A percentile compares a stretch with the other conserved stretches of the same genome.
These are phyloP conservation scores for Nothobranchius kuhntae DNA, from an alignment of 2,113 vertebrate species.

Conservation along the genomic window DNA sequence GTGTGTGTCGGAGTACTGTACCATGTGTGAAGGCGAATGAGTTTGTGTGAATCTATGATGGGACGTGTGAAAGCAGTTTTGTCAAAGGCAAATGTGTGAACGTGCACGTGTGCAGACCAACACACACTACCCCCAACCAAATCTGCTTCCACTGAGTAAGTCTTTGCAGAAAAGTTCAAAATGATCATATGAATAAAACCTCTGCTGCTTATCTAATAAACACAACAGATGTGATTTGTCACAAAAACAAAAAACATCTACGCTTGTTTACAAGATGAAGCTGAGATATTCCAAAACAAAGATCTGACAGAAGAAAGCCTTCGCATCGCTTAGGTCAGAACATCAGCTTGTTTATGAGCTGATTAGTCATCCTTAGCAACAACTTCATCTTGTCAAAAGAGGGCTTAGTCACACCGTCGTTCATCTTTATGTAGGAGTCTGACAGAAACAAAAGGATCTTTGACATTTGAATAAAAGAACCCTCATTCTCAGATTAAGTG, in stretches of 20 bases:
- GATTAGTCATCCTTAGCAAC: conserved; percentile 47
- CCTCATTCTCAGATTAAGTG: conserved; percentile 1
- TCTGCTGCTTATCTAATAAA: conserved; percentile 7
- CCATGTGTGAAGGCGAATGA: neutral
- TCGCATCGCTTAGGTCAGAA: conserved; percentile 18
- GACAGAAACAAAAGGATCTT: conserved; percentile 37
- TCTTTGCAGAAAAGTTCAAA: conserved; percentile 59
- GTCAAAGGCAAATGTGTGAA: no score
- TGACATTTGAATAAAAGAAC: conserved; percentile 43
- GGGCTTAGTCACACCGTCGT: conserved; percentile 49
- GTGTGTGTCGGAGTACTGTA: neutral
- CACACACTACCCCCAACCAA: conserved; percentile 19
- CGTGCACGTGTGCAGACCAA: conserved; percentile 21
- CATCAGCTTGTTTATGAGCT: conserved; percentile 28
- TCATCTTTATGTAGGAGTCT: conserved; percentile 37
- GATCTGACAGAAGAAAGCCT: conserved; percentile 5
- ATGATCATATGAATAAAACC: conserved; percentile 43
- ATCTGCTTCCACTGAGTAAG: conserved; percentile 56
- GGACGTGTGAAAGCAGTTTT: neutral
- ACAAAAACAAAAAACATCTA: neutral
- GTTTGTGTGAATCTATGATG: conserved; percentile 8
- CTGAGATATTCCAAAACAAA: neutral
- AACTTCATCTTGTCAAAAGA: conserved; percentile 34
- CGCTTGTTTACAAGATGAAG: neutral
- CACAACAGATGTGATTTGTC: neutral